Evolutionary conservation across 2,888 invertebrate genomes (phyloP), one percentile per base, ranked within the genome.

Genomic region (Eueremaeus valkanovi): DNA sequence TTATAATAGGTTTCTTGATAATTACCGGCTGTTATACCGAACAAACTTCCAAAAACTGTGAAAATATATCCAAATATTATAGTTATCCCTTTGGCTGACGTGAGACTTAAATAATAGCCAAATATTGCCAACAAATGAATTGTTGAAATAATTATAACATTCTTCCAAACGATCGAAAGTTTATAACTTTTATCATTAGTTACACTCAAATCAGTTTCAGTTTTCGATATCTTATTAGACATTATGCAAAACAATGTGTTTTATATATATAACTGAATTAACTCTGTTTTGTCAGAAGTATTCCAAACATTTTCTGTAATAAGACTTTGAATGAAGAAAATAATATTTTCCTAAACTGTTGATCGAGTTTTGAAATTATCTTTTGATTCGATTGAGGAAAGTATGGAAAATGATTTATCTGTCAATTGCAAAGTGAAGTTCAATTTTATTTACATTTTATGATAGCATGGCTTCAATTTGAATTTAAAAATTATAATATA

Each of bases 21-120:
- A n/a, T n/a, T 21, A 66, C 66, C 66, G 0, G 92, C 95, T 2
- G 97, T 97, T 83, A 93, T 83, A 0, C 89, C 93, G 5, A 89
- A 88, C 66, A 88, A 80, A 66, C 16, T 66, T 16, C 66, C 66
- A 2, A 66, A 21, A 40, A 66, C 36, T 13, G 66, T 66, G 40
- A 66, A 66, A 3, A 40, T 51, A 78, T 75, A 45, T 76, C 78
- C 77, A 45, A 78, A 78, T 1, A 76, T 3, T 27, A 74, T 78
- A 0, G 79, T 79, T 27, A 76, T 74, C 75, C 75, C 76, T 75
- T 73, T 78, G 31, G 78, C 76, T 16, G 78, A 77, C 18, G 77
- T 77, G 51, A 75, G 76, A 68, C 75, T 77, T 45, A 77, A 75
- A 74, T 77, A 77, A 21, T 77, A 49, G 31, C 77, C 78, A 61